phyloP scores from a whole-genome alignment of 2,797 vertebrate genomes.

The Cheracebus regulus region DNA sequence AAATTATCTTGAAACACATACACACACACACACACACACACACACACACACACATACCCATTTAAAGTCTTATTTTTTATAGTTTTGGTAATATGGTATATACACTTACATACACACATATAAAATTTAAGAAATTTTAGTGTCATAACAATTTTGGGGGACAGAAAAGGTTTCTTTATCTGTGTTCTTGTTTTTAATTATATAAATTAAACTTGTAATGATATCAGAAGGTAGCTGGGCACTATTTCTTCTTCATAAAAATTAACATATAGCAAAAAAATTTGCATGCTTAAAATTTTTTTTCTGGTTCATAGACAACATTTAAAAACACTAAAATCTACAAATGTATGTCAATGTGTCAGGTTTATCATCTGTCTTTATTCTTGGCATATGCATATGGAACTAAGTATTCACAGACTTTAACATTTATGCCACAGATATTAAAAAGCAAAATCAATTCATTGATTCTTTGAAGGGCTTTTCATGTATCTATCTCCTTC shows the following conservation, averaged over 20 bases:
- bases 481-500: too few relatives aligned
- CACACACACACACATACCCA: too few relatives aligned
- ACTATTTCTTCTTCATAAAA: not conserved
- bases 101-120: accelerated
- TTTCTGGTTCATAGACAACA: not conserved
- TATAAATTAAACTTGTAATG: not conserved
- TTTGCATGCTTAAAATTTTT: not conserved
- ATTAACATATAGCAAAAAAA: not conserved
- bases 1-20: not conserved
- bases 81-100: not conserved
- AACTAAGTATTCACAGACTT: not conserved
- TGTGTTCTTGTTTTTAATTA: not conserved
- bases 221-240: not conserved
- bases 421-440: not conserved
- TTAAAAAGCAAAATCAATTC: not conserved
- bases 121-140: not conserved
- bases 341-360: not conserved
- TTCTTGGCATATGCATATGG: not conserved
- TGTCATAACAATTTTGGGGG: not conserved
- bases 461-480: too few relatives aligned
- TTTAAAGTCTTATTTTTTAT: not conserved
- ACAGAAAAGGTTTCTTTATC: not conserved
- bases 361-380: not conserved
- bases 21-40: too few relatives aligned
- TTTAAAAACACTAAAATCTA: not conserved